Conservation (phyloP, 2,888 invertebrate genomes). For the Diarsia rubi region DNA sequence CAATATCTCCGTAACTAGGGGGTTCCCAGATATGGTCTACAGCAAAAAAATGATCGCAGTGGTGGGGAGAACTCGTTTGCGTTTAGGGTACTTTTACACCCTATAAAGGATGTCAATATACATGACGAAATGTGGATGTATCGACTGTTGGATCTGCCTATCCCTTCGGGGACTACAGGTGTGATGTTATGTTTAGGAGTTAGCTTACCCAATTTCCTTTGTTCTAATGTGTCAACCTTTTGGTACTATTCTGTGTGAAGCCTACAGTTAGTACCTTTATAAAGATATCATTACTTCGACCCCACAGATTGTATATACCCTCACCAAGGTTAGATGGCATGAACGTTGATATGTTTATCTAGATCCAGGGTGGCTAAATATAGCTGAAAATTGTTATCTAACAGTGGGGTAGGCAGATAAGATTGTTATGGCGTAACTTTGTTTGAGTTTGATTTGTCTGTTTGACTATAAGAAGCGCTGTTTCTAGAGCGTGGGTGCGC, state of each 20-base stretch:
- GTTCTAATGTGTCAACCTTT: neutral
- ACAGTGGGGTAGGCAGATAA: neutral
- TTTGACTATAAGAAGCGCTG: neutral
- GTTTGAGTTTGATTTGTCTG: neutral
- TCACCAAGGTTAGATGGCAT: neutral
- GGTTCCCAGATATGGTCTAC: too few species aligned
- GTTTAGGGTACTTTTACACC: too few species aligned
- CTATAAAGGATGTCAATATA: too few species aligned
- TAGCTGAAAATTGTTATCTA: neutral
- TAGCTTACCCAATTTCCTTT: neutral
- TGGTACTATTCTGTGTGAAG: neutral
- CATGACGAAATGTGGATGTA: too few species aligned
- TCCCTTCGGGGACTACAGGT: too few species aligned
- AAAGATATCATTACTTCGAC: conserved; percentile 6
- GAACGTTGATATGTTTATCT: conserved; percentile 21
- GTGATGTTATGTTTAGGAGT: too few species aligned
- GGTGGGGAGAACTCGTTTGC: too few species aligned
- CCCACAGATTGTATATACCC: neutral
- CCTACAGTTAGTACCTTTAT: neutral
- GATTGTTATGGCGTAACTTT: neutral
- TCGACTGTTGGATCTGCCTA: too few species aligned
- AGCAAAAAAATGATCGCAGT: too few species aligned
- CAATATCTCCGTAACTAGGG: too few species aligned
- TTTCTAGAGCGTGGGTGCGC: neutral
- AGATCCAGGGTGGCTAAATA: conserved; percentile 15